These are phyloP conservation scores for Teinopalpus imperialis DNA, from an alignment of 2,888 invertebrate genomes.

Conservation along the genomic window DNA sequence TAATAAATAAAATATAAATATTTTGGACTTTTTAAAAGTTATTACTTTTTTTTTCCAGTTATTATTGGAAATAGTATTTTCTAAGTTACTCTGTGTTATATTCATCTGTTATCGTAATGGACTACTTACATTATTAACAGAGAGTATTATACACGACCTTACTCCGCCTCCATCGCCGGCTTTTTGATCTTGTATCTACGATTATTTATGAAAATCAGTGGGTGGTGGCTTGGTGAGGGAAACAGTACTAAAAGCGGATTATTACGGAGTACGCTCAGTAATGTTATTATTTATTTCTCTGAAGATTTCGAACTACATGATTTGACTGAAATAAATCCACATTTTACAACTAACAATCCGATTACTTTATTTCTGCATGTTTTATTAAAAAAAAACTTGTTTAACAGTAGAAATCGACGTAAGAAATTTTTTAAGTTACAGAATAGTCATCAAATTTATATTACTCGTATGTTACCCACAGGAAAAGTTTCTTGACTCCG, in stretches of 20 bases:
- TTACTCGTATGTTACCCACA: too few relatives aligned
- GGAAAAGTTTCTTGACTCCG: too few relatives aligned
- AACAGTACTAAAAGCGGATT: conserved; percentile 34
- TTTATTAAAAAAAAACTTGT: not conserved
- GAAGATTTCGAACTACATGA: conserved; percentile 5
- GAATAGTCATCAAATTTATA: too few relatives aligned
- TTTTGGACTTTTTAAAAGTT: too few relatives aligned
- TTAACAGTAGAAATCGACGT: too few relatives aligned
- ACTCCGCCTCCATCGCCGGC: conserved; percentile 36
- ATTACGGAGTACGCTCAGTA: not conserved
- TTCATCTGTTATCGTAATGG: conserved; percentile 45
- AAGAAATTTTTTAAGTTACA: too few relatives aligned
- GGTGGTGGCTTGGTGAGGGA: conserved; percentile 35
- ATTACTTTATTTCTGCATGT: not conserved
- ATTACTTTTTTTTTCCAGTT: too few relatives aligned
- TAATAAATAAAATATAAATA: too few relatives aligned
- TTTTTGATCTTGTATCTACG: conserved; percentile 52
- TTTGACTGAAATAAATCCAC: conserved; percentile 15
- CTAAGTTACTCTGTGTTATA: conserved; percentile 9
- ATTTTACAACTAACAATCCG: conserved; percentile 9
- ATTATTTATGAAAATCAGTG: conserved; percentile 54
- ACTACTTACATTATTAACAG: conserved; percentile 50
- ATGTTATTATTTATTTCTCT: conserved; percentile 26
- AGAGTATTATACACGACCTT: conserved; percentile 35
- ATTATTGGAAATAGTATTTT: too few relatives aligned